Base-by-base conservation (phyloP, 2,113 vertebrate genomes). In the Irena cyanogastra region DNA sequence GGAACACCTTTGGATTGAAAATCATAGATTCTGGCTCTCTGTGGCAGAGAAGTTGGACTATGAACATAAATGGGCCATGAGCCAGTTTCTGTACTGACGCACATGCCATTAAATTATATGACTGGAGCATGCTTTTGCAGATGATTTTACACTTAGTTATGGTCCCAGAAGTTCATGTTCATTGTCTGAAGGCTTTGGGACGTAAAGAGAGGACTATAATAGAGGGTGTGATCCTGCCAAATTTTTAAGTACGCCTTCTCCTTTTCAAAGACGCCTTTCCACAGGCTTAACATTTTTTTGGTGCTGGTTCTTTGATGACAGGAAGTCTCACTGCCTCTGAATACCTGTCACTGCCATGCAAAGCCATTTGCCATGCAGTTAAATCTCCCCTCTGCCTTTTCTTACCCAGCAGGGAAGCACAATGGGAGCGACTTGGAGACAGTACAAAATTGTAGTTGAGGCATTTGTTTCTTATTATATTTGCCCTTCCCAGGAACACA, bases 391-490 rank as follows among this genome's bases (percentile, higher is more conserved):
- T 13, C 24, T 33, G 9, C 45, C n/a, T 61, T 52, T 87, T 81
- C 64, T 84, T 52, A 71, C 45, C 16, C 83, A 57, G 31, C 31
- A 71, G 52, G 65, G 61, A 92, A 90, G 49, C 53, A 84, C 61
- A 89, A 60, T 68, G 57, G 56, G 41, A 85, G 53, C 90, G 9
- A 37, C 44, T 89, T 82, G 56, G 83, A 94, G 44, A 91, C 16
- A 87, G 71, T 39, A 68, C 60, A 82, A 72, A 89, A 87, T 10
- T 68, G n/a, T 24, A 78, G 72, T 19, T 0, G 0, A 89, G 41
- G 74, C 83, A 92, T 91, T 95, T 91, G 56, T 84, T 95, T 91
- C 85, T 95, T 68, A 71, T 78, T 94, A 71, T 33, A 75, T 78
- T 92, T 0, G 0, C 41, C 60, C 59, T 93, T 92, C 77, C 77